Conservation (phyloP, 2,113 vertebrate species). For the Chaetodon trifascialis region DNA sequence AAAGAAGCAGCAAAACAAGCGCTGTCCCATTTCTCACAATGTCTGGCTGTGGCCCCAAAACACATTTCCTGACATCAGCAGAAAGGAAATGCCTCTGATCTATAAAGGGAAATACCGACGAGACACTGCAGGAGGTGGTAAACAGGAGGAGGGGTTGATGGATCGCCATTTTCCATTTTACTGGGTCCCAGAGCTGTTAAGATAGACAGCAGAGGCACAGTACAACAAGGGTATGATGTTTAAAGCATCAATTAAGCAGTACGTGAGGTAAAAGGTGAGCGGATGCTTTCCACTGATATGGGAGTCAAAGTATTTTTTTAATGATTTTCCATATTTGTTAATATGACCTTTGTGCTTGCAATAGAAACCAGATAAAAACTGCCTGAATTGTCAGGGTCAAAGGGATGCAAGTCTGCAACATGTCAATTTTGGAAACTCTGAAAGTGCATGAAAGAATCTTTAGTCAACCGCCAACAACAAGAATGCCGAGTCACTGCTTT, state of each 20-base stretch:
- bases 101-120: constrained; percentile 48
- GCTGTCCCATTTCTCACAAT: constrained; percentile 47
- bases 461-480: no score
- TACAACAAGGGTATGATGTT: background rate
- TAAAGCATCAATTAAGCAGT: background rate
- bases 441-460: background rate
- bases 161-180: constrained; percentile 45
- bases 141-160: constrained; percentile 6
- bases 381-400: background rate
- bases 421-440: background rate
- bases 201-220: background rate
- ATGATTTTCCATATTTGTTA: background rate
- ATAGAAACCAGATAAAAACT: no score
- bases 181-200: constrained; percentile 21
- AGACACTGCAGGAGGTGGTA: constrained; percentile 15
- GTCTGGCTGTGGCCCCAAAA: constrained; percentile 45
- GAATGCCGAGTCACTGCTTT: background rate
- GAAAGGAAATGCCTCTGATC: constrained; percentile 59
- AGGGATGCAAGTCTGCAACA: background rate
- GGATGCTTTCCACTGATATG: no score
- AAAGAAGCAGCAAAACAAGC: constrained; percentile 17
- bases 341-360: background rate
- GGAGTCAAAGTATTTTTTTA: background rate
- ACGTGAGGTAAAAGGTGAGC: background rate
- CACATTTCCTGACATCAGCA: constrained; percentile 69